Base-by-base conservation (phyloP, 2,113 vertebrate species). In the Cochlearius cochlearius region DNA sequence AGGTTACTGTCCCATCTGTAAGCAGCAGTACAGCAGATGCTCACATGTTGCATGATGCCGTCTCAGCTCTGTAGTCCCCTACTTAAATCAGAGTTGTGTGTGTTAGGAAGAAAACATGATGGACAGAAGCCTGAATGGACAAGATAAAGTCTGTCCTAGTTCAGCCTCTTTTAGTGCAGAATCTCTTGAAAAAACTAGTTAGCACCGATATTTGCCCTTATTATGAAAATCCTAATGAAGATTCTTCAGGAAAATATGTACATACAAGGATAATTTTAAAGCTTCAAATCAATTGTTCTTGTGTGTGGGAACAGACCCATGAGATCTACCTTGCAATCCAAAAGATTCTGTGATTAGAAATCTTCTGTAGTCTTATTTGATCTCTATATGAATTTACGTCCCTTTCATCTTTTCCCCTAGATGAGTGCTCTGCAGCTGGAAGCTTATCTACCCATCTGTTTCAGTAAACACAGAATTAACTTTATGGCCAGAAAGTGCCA, bases 381-480 rank as follows among this genome's bases (percentile, higher is more conserved):
- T 90, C 49, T 66, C 43, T 52, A 36, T 55, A 85, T 25, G 26
- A 86, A 72, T 96, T 94, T 88, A 59, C 2, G 15, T 73, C 62
- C 36, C 53, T 83, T 87, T 67, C 32, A 50, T 66, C 39, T 83
- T 88, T 76, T 64, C 67, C 45, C 71, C 41, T 55, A 39, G 47
- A 75, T 83, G 56, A 93, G 62, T 62, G 32, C 38, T 85, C 62
- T 83, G 88, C 85, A 93, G 74, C 82, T 96, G 88, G 90, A 85
- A 91, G 47, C 30, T 91, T 79, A 83, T 84, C 75, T 94, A 52
- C 78, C 60, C 71, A 84, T 91, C 92, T 97, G 79, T 93, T 96
- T 96, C 55, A 89, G 83, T 78, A 96, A 97, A 88, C 63, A 92
- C 50, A 92, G 86, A 95, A 97, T 95, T 90, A 94, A 92, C 72